Evolutionary conservation across 2,797 vertebrate species (phyloP).

Genomic region (Anolis apletophallus): DNA sequence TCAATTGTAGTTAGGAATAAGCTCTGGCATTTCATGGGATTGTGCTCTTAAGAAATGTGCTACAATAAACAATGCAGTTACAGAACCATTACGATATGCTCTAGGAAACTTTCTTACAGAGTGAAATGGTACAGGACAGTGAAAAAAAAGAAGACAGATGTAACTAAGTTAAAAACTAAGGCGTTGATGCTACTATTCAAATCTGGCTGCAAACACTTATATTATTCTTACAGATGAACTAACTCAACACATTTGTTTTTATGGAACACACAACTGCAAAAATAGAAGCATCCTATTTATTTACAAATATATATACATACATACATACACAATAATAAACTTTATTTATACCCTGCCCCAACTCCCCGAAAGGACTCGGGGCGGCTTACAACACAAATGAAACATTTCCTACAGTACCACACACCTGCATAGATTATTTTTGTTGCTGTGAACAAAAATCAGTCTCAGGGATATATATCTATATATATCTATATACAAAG

Average conservation of each 20-base stretch:
- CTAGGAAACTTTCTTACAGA: conserved; percentile 55
- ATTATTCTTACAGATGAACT: conserved; percentile 66
- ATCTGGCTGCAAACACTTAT: conserved; percentile 62
- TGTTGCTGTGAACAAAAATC: conserved; percentile 32
- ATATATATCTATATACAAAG: conserved; percentile 29
- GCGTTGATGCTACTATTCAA: conserved; percentile 65
- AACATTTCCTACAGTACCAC: conserved; percentile 76
- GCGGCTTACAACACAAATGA: conserved; percentile 52
- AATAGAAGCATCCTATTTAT: conserved; percentile 86
- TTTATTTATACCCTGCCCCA: too few species aligned
- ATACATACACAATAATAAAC: conserved; percentile 64
- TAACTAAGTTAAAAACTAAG: conserved; percentile 69
- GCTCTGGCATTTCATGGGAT: conserved; percentile 32
- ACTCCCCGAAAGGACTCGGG: too few species aligned
- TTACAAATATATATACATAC: conserved; percentile 74
- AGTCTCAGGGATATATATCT: conserved; percentile 64
- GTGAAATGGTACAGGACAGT: conserved; percentile 45
- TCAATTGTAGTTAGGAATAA: conserved; percentile 1
- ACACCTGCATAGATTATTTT: conserved; percentile 82
- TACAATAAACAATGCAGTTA: conserved; percentile 55
- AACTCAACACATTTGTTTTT: conserved; percentile 73
- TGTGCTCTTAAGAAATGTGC: conserved; percentile 48
- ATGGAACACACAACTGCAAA: conserved; percentile 80
- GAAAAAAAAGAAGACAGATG: conserved; percentile 47
- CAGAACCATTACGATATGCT: conserved; percentile 53